Evolutionary conservation across 2,797 vertebrate species (phyloP).

Genomic region (Rhinatrema bivittatum): DNA sequence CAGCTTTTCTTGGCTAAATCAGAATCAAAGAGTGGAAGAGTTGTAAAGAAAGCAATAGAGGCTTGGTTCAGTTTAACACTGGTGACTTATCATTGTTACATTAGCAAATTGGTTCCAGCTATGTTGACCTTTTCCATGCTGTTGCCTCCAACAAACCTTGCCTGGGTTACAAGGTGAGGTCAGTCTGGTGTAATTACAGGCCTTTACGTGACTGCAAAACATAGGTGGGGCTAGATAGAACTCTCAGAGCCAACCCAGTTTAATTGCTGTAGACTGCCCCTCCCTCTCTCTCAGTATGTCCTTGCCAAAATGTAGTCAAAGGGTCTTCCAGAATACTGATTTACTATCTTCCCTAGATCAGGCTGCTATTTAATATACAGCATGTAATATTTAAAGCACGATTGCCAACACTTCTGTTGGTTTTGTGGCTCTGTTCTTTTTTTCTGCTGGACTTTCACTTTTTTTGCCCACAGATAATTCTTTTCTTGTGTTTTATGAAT

Average conservation of each 20-base stretch:
- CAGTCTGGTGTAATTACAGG: background rate
- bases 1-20: background rate
- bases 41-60: accelerated
- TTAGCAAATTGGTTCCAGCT: slow-evolving; percentile 5
- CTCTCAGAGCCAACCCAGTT: accelerated
- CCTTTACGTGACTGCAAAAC: background rate
- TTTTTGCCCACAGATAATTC: too few relatives aligned
- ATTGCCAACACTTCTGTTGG: too few relatives aligned
- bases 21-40: background rate
- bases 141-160: background rate
- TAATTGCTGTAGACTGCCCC: background rate
- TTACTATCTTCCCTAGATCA: too few relatives aligned
- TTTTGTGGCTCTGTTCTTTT: too few relatives aligned
- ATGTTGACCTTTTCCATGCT: background rate
- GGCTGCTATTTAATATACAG: too few relatives aligned
- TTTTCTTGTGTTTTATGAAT: too few relatives aligned
- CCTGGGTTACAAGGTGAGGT: background rate
- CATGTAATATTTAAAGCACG: too few relatives aligned
- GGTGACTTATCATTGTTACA: slow-evolving; percentile 14
- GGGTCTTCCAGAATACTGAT: too few relatives aligned
- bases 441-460: too few relatives aligned
- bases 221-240: background rate
- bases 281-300: background rate
- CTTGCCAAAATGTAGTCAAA: background rate
- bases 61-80: background rate